phyloP scores from a whole-genome alignment of 64 coral and sea anemone species.

The Dendrophyllia cribrosa region DNA sequence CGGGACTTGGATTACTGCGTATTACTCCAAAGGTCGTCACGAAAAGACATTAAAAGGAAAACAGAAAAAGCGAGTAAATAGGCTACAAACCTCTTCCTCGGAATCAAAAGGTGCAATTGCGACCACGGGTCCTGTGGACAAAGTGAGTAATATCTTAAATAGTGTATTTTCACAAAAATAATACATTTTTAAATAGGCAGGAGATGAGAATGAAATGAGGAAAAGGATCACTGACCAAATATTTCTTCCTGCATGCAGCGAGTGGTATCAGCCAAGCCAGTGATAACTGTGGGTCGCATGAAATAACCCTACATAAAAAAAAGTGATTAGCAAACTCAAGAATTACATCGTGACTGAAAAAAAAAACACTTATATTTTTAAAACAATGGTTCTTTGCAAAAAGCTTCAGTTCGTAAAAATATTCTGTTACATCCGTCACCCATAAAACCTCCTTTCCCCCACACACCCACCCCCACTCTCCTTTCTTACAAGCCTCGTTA shows the following conservation, averaged over 20 bases:
- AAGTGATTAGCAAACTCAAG: not conserved
- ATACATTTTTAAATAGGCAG: not conserved
- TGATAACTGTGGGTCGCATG: conserved; percentile 85
- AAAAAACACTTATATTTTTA: too few relatives aligned
- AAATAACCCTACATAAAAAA: conserved; percentile 75
- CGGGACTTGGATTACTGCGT: too few relatives aligned
- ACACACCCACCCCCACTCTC: too few relatives aligned
- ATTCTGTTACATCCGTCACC: too few relatives aligned
- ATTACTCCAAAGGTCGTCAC: too few relatives aligned
- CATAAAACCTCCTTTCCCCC: too few relatives aligned
- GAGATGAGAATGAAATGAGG: not conserved
- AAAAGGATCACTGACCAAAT: conserved; percentile 61
- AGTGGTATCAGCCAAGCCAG: conserved; percentile 62
- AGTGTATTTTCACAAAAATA: not conserved
- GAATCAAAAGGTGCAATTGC: conserved; percentile 84
- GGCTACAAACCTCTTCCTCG: conserved; percentile 76
- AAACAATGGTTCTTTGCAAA: too few relatives aligned
- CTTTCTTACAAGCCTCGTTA: too few relatives aligned
- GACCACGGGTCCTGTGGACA: conserved; percentile 76
- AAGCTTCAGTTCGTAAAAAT: too few relatives aligned
- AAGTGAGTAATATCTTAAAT: not conserved
- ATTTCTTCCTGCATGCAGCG: conserved; percentile 96
- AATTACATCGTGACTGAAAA: not conserved
- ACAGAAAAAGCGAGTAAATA: not conserved
- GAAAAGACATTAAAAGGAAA: too few relatives aligned